Conservation (phyloP, 2,888 invertebrate genomes). For the Agriopis aurantiaria region DNA sequence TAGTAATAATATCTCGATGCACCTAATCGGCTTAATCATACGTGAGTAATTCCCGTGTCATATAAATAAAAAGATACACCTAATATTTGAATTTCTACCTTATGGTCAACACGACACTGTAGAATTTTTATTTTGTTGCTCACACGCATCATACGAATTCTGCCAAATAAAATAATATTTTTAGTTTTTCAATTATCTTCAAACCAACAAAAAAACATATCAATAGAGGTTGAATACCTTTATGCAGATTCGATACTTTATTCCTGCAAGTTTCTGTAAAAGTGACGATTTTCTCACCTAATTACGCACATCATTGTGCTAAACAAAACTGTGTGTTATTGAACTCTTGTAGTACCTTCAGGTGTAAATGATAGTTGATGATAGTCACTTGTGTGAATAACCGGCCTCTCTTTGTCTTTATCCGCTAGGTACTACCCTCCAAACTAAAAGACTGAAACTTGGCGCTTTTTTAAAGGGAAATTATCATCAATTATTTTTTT, state of each 20-base stretch:
- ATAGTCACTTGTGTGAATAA: conserved; percentile 9
- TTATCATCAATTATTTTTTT: background rate
- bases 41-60: background rate
- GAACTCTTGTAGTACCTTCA: conserved; percentile 2
- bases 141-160: too few relatives aligned
- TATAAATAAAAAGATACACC: background rate
- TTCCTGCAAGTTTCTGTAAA: background rate
- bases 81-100: too few relatives aligned
- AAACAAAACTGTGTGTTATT: conserved; percentile 4
- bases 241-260: too few relatives aligned
- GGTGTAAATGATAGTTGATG: background rate
- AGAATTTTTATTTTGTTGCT: too few relatives aligned
- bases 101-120: too few relatives aligned
- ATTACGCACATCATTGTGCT: background rate
- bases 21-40: background rate
- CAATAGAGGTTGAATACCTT: too few relatives aligned
- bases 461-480: background rate
- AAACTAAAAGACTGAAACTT: background rate
- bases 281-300: conserved; percentile 14
- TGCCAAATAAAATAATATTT: too few relatives aligned
- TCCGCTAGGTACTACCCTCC: background rate
- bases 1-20: too few relatives aligned
- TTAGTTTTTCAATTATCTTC: too few relatives aligned
- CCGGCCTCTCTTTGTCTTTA: conserved; percentile 7
- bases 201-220: conserved; percentile 2